Evolutionary conservation across 2,888 invertebrate species (phyloP).

Genomic region (Apamea sordens): DNA sequence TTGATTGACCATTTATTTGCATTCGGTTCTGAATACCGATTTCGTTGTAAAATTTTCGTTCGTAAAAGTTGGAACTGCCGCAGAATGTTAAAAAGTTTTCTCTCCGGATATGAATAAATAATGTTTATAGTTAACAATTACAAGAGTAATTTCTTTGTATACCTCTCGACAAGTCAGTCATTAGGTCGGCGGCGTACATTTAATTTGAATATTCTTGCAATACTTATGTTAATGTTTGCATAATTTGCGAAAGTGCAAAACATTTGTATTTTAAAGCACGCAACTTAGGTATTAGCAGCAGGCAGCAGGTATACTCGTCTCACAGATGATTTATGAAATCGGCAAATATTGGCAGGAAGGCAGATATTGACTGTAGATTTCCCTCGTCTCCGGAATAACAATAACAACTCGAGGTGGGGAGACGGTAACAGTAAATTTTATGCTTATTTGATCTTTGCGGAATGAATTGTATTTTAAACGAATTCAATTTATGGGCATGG

Average conservation of each 20-base stretch:
- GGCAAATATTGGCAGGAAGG: too few relatives aligned
- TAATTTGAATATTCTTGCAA: slow-evolving; percentile 68
- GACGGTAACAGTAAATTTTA: slow-evolving; percentile 17
- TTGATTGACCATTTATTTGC: slow-evolving; percentile 62
- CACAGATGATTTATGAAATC: slow-evolving; percentile 72
- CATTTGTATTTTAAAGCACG: slow-evolving; percentile 50
- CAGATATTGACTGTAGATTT: slow-evolving; percentile 77
- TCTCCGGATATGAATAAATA: slow-evolving; percentile 50
- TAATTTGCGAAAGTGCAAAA: slow-evolving; percentile 65
- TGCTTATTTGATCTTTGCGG: slow-evolving; percentile 18
- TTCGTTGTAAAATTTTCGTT: slow-evolving; percentile 26
- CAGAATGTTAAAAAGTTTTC: slow-evolving; percentile 40
- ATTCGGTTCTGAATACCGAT: slow-evolving; percentile 40
- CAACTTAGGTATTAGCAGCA: slow-evolving; percentile 27
- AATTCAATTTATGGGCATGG: slow-evolving; percentile 22
- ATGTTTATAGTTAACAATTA: slow-evolving; percentile 52
- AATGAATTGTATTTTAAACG: slow-evolving; percentile 30
- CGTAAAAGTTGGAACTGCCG: slow-evolving; percentile 22
- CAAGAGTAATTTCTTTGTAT: slow-evolving; percentile 57
- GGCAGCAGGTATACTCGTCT: slow-evolving; percentile 43
- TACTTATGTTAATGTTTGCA: slow-evolving; percentile 68
- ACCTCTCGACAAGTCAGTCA: slow-evolving; percentile 56
- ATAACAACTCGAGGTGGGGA: slow-evolving; percentile 27
- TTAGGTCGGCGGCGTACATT: slow-evolving; percentile 62
- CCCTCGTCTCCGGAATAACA: slow-evolving; percentile 53